Conservation (phyloP, 2,797 vertebrate species). For the Poeciliopsis infans region DNA sequence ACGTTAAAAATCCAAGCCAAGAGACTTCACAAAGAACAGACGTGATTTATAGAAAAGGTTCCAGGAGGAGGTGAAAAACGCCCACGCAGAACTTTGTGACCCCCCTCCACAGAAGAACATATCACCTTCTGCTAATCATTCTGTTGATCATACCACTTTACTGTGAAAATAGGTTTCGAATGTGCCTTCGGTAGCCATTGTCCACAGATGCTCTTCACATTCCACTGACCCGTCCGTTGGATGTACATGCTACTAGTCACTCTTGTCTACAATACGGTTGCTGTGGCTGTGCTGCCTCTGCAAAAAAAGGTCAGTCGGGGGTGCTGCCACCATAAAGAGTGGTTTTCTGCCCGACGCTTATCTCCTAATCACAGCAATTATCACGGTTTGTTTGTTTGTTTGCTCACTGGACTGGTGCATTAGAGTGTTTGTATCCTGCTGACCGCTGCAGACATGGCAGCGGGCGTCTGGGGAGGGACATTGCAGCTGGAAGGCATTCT, state of each 20-base stretch:
- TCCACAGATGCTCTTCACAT: conserved; percentile 28
- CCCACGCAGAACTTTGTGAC: conserved; percentile 34
- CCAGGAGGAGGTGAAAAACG: conserved; percentile 13
- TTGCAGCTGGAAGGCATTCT: conserved; percentile 55
- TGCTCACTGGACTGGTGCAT: conserved; percentile 71
- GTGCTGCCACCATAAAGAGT: conserved; percentile 42
- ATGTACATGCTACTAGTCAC: conserved; percentile 43
- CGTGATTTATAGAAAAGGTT: conserved; percentile 38
- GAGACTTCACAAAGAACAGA: conserved; percentile 21
- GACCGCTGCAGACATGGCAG: conserved; percentile 64
- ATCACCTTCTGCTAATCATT: conserved; percentile 22
- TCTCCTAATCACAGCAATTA: conserved; percentile 81
- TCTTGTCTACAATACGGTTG: conserved; percentile 51
- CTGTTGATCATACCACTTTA: conserved; percentile 14
- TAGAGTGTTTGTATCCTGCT: conserved; percentile 71
- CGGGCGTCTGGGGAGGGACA: conserved; percentile 57
- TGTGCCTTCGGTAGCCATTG: conserved; percentile 29
- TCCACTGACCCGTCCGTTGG: conserved; percentile 30
- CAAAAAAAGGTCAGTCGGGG: conserved; percentile 70
- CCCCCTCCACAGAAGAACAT: conserved; percentile 29
- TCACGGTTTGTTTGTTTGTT: conserved; percentile 69
- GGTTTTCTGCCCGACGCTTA: conserved; percentile 59
- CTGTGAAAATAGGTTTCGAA: conserved; percentile 30
- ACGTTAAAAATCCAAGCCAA: conserved; percentile 42
- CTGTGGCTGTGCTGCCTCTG: conserved; percentile 32